These are phyloP conservation scores for Arvicanthis niloticus DNA, from an alignment of 2,113 vertebrate species.

Conservation along the genomic window DNA sequence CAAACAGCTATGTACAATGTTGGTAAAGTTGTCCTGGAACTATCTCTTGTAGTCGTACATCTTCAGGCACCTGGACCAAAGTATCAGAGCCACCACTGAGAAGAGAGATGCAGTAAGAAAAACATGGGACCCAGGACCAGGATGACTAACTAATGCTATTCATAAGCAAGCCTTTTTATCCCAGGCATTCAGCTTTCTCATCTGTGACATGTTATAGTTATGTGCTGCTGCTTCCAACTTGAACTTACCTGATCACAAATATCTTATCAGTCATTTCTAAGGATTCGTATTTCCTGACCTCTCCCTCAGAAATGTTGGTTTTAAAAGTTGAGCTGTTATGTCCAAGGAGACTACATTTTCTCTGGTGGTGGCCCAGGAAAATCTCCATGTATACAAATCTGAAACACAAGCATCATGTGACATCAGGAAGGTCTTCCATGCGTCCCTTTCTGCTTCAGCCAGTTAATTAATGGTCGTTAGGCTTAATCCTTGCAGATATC, in stretches of 20 bases:
- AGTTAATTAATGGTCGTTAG: constrained; percentile 47
- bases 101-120: background rate
- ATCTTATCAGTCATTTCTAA: background rate
- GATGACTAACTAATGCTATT: background rate
- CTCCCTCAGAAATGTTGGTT: constrained; percentile 13
- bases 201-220: background rate
- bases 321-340: background rate
- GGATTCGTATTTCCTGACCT: background rate
- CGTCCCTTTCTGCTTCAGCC: background rate
- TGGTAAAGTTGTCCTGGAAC: background rate
- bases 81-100: background rate
- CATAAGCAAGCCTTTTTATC: background rate
- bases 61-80: background rate
- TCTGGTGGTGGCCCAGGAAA: background rate
- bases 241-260: background rate
- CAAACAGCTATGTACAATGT: background rate
- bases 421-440: background rate
- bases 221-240: background rate
- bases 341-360: background rate
- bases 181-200: background rate
- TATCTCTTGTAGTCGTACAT: background rate
- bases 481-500: constrained; percentile 19
- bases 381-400: background rate
- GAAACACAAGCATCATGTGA: background rate
- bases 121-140: background rate